A percentile compares a stretch with the other conserved stretches of the same genome.
phyloP scores from a whole-genome alignment of 2,888 invertebrate species.

The Hemaris fuciformis region DNA sequence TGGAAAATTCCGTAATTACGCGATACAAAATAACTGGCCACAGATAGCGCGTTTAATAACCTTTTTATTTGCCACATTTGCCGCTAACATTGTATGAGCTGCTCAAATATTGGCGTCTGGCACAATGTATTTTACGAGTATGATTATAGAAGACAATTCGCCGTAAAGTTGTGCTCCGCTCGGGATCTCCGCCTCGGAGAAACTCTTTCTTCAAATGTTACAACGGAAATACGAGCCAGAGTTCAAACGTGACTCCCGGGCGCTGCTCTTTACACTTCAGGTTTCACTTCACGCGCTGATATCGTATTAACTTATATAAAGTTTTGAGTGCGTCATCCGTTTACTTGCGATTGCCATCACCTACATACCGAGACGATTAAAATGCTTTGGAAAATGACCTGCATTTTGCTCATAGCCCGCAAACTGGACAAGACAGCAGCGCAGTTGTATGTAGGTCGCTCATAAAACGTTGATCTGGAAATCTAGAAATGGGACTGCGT shows the following conservation, averaged over 20 bases:
- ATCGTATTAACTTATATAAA: no score
- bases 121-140: background rate
- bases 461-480: no score
- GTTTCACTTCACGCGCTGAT: no score
- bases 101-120: background rate
- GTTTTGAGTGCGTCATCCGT: no score
- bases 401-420: no score
- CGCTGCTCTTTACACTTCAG: background rate
- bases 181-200: background rate
- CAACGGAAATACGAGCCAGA: background rate
- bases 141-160: background rate
- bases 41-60: background rate
- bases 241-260: background rate
- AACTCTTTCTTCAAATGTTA: background rate
- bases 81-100: background rate
- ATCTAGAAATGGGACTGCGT: no score
- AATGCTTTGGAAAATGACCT: no score
- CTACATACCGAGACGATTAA: no score
- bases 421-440: no score
- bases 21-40: background rate
- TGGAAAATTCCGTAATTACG: constrained; percentile 7
- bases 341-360: no score
- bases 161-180: background rate
- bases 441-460: no score
- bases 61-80: background rate